Conservation (phyloP, 2,888 invertebrate genomes). For the Drosophila antonietae region DNA sequence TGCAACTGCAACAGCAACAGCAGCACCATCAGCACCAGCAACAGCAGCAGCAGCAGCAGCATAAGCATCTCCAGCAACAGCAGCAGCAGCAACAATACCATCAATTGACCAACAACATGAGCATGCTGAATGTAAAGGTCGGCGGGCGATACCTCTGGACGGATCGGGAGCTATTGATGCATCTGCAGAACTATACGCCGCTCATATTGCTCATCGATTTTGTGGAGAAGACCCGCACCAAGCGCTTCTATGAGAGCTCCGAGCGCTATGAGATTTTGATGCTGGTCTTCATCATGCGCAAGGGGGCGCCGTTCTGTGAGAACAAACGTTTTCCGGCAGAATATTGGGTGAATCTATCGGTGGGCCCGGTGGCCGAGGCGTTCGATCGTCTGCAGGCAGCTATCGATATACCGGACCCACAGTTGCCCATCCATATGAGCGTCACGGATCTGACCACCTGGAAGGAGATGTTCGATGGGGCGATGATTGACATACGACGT, state of each 20-base stretch:
- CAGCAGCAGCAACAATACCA: constrained; percentile 40
- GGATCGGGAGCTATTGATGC: constrained; percentile 78
- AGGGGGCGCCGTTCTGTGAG: constrained; percentile 80
- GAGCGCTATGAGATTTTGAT: constrained; percentile 81
- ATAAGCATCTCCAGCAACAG: constrained; percentile 28
- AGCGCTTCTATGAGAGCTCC: constrained; percentile 80
- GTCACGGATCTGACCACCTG: constrained; percentile 80
- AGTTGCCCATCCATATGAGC: constrained; percentile 80
- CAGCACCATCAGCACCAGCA: constrained; percentile 19
- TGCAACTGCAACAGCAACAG: constrained; percentile 30
- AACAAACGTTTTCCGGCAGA: constrained; percentile 82
- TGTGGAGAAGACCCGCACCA: constrained; percentile 81
- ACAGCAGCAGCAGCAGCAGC: constrained; percentile 32
- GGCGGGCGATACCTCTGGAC: constrained; percentile 75
- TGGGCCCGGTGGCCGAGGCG: constrained; percentile 78
- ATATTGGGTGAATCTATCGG: constrained; percentile 81
- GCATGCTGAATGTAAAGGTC: constrained; percentile 58
- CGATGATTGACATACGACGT: constrained; percentile 75
- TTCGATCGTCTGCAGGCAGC: constrained; percentile 77
- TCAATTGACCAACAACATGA: constrained; percentile 59
- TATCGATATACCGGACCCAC: constrained; percentile 80
- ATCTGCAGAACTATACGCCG: constrained; percentile 80
- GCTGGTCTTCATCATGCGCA: constrained; percentile 80
- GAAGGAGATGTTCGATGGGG: constrained; percentile 80
- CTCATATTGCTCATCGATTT: constrained; percentile 79